Base-by-base conservation (phyloP, 2,888 invertebrate species). In the Acleris laterana region DNA sequence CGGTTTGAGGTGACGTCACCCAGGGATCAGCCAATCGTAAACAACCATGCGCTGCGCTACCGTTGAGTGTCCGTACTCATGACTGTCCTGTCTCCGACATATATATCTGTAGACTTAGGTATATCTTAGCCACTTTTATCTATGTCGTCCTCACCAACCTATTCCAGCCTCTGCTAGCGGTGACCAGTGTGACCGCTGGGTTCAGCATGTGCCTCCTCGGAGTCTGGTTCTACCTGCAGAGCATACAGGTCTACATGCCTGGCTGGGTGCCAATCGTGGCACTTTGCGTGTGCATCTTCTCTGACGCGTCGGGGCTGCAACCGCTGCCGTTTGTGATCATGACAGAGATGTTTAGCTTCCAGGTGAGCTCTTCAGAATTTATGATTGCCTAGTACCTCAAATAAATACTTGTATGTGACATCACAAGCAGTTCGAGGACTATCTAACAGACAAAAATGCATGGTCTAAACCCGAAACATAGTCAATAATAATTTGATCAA, bases 341-440 rank as follows among this genome's bases (percentile, higher is more conserved):
- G 91, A 92, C 93, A 0, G 93, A 93, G 72, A 92, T 93, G 92
- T 91, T 93, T 52, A 92, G 72, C 65, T 93, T 93, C 69, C 91
- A 91, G 84, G 93, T 91, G 50, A 72, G 78, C 2, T 25, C 2
- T 9, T 19, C 19, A 48, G n/a, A 53, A 3, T 51, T 51, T 48
- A 17, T 46, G 46, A 46, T 46, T 17, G 46, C 46, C 46, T 17
- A 16, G 17, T 46, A n/a, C 46, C 17, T 32, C 2, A 32, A 9
- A 32, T 32, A 3, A 3, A 32, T 32, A 9, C 3, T 5, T 25
- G 25, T 5, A 5, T 25, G 5, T 22, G 22, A n/a, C n/a, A n/a
- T n/a, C n/a, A n/a, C n/a, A n/a, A n/a, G n/a, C n/a, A n/a, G n/a
- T n/a, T n/a, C n/a, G n/a, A n/a, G n/a, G n/a, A n/a, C n/a, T n/a